Base-by-base conservation (phyloP, 2,113 vertebrate species). In the Calidris pugnax region DNA sequence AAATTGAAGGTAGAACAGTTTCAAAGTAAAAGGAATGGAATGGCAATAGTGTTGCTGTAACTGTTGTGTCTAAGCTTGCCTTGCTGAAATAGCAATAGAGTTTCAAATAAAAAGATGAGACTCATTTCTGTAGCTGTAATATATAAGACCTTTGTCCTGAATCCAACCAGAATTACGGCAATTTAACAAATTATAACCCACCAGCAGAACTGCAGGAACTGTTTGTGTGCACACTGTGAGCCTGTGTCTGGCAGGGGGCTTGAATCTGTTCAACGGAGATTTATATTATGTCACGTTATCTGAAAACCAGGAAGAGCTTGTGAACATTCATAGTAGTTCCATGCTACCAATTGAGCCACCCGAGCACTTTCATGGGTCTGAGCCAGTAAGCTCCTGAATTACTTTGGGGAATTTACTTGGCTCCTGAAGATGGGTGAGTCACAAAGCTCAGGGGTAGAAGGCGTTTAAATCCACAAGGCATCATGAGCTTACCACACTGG, bases 81-180 rank as follows among this genome's bases (percentile, higher is more conserved):
- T 89, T 75, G n/a, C 69, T 81, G 73, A 87, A 90, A 95, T 12
- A 89, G 16, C 47, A 78, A 50, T 6, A 84, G 55, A 50, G 32
- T 86, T 91, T 90, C 75, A 71, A 88, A 94, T 77, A 50, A 83
- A 94, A 92, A 86, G 50, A 88, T 73, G 63, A 94, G 72, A 56
- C 43, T 90, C 47, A 75, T 96, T 93, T 79, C 56, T 90, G 85
- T 63, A 67, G 53, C 63, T 93, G 50, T 73, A 88, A 67, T 73
- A 67, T 63, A n/a, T 56, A 43, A 91, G 72, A 88, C 80, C 80
- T 95, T 87, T 84, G 69, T 60, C 64, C 87, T 48, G 75, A 68
- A 72, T 91, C 51, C 48, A 78, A 55, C 57, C 43, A 78, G 86
- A 87, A 77, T 87, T 63, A 87, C 32, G 64, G 77, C 86, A 94